Percentiles rank a stretch among this genome's conserved stretches.
Evolutionary conservation across 2,888 invertebrate species (phyloP).

Genomic region (Gnatocerus cornutus): DNA sequence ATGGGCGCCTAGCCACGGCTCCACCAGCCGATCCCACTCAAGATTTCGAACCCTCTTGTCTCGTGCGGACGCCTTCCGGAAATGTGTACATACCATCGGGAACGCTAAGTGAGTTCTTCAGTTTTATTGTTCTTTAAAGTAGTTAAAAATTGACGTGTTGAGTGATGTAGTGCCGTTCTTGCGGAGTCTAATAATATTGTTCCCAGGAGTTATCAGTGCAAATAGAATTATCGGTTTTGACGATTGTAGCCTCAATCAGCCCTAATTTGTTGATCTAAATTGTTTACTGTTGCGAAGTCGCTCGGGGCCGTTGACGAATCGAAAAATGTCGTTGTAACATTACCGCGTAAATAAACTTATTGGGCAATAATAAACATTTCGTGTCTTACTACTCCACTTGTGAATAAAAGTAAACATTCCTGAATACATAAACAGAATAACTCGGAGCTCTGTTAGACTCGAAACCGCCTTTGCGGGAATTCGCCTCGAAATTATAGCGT

Average conservation of each 20-base stretch:
- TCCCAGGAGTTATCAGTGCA: slow-evolving; percentile 25
- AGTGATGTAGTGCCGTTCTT: slow-evolving; percentile 12
- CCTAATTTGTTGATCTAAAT: slow-evolving; percentile 38
- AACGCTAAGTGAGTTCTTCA: slow-evolving; percentile 74
- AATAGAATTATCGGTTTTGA: slow-evolving; percentile 34
- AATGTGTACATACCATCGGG: slow-evolving; percentile 95
- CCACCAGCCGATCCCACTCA: slow-evolving; percentile 78
- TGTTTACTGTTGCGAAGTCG: slow-evolving; percentile 28
- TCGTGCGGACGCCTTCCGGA: slow-evolving; percentile 92
- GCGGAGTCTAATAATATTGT: slow-evolving; percentile 12
- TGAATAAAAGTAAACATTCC: slow-evolving; percentile 42
- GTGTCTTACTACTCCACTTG: slow-evolving; percentile 31
- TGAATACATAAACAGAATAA: slow-evolving; percentile 32
- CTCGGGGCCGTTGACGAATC: slow-evolving; percentile 20
- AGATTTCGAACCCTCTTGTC: slow-evolving; percentile 92
- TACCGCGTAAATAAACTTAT: slow-evolving; percentile 27
- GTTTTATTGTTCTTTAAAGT: slow-evolving; percentile 10
- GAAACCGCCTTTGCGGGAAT: slow-evolving; percentile 36
- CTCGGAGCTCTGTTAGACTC: slow-evolving; percentile 17
- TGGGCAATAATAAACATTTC: slow-evolving; percentile 41
- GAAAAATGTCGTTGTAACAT: slow-evolving; percentile 22
- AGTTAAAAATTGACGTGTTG: slow-evolving; percentile 23
- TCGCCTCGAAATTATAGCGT: slow-evolving; percentile 39
- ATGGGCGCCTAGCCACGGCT: slow-evolving; percentile 90
- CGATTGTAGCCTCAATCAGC: slow-evolving; percentile 23